Conservation (phyloP, 2,113 vertebrate species). For the Albula glossodonta region DNA sequence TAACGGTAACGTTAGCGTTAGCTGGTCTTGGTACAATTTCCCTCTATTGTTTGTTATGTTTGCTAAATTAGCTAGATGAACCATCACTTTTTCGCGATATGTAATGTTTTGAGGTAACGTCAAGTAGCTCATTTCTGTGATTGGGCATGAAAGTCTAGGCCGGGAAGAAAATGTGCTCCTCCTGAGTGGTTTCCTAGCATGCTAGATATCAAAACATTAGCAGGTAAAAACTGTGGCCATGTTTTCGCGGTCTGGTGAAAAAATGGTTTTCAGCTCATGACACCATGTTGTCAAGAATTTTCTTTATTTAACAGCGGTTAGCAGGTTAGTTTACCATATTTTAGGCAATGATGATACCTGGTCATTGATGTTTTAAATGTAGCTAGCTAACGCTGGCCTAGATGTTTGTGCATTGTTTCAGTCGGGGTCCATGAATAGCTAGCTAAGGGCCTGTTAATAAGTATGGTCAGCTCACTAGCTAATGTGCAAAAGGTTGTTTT, state of each 20-base stretch:
- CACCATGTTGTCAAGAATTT: neutral
- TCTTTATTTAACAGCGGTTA: neutral
- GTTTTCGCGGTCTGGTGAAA: neutral
- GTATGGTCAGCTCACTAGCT: too few species aligned
- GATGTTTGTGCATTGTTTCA: neutral
- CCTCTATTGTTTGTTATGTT: neutral
- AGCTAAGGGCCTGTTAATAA: too few species aligned
- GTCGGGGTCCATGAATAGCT: too few species aligned
- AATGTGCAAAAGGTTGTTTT: too few species aligned
- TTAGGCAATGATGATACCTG: neutral
- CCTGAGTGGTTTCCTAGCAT: neutral
- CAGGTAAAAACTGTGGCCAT: neutral
- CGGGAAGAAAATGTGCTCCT: neutral
- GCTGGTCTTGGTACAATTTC: neutral
- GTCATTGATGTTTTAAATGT: neutral
- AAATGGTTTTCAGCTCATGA: neutral
- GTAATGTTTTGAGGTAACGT: neutral
- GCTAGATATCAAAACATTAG: neutral
- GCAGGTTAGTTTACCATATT: neutral
- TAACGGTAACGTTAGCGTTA: neutral
- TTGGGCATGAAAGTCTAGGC: neutral
- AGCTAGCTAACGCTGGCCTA: neutral
- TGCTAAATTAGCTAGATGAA: too few species aligned
- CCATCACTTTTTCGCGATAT: too few species aligned
- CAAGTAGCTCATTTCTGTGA: neutral